phyloP scores from a whole-genome alignment of 1,140 invertebrate genomes.

The Micrasema longulum region DNA sequence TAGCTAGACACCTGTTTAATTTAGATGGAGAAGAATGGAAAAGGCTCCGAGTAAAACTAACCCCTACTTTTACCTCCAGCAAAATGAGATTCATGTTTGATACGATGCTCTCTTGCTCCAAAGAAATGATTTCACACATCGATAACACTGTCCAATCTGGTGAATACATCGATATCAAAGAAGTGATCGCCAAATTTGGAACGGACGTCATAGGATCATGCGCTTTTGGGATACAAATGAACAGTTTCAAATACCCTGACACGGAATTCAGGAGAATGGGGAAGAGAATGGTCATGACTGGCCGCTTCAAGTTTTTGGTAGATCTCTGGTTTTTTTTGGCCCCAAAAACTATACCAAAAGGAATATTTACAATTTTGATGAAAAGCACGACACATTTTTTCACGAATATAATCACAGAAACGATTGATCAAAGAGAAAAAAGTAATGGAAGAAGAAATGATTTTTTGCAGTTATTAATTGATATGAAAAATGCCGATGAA shows the following conservation, averaged over 20 bases:
- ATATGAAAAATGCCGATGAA: slow-evolving; percentile 62
- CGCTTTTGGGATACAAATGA: slow-evolving; percentile 59
- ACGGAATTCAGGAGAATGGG: slow-evolving; percentile 55
- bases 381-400: slow-evolving; percentile 62
- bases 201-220: slow-evolving; percentile 57
- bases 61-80: slow-evolving; percentile 69
- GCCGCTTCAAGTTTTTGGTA: too few species aligned
- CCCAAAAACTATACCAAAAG: slow-evolving; percentile 42
- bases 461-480: slow-evolving; percentile 72
- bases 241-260: slow-evolving; percentile 58
- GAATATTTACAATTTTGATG: slow-evolving; percentile 27
- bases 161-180: slow-evolving; percentile 55
- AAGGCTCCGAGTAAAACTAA: slow-evolving; percentile 55
- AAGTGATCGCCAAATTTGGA: slow-evolving; percentile 54
- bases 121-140: slow-evolving; percentile 57
- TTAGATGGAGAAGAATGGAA: slow-evolving; percentile 61
- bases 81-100: slow-evolving; percentile 71
- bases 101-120: slow-evolving; percentile 58
- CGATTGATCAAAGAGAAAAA: slow-evolving; percentile 66
- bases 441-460: slow-evolving; percentile 67
- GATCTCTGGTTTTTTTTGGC: too few species aligned
- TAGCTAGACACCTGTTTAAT: slow-evolving; percentile 63
- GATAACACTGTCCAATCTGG: slow-evolving; percentile 47
- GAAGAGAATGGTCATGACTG: too few species aligned
- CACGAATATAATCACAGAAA: slow-evolving; percentile 67